phyloP scores from a whole-genome alignment of 2,888 invertebrate genomes.

The Thecocarcelia acutangulata region DNA sequence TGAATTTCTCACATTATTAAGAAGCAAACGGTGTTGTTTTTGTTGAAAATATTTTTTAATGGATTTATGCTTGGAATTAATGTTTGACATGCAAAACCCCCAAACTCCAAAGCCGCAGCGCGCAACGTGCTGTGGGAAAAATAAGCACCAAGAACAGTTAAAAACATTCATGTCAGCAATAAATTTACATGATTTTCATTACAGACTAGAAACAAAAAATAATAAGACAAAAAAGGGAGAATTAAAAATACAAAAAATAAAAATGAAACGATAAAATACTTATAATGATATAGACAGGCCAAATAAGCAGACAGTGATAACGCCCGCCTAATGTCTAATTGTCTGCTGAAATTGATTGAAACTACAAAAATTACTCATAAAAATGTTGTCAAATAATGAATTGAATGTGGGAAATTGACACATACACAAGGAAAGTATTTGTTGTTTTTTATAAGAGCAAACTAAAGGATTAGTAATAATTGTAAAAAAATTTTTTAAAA shows the following conservation, averaged over 20 bases:
- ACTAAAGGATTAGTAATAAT: too few relatives aligned
- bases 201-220: neutral
- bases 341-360: conserved; percentile 15
- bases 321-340: conserved; percentile 9
- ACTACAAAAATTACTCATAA: conserved; percentile 30
- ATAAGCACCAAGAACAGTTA: neutral
- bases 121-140: conserved; percentile 49
- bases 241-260: conserved; percentile 11
- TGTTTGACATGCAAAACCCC: conserved; percentile 77
- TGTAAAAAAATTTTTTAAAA: too few relatives aligned
- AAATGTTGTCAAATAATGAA: conserved; percentile 57
- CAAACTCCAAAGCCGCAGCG: conserved; percentile 54
- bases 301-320: conserved; percentile 18
- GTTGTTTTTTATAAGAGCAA: too few relatives aligned
- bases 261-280: conserved; percentile 25
- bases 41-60: conserved; percentile 44
- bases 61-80: conserved; percentile 75
- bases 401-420: conserved; percentile 54
- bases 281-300: conserved; percentile 28
- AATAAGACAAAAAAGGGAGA: conserved; percentile 1
- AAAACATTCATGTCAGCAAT: conserved; percentile 14
- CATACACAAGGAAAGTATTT: conserved; percentile 1
- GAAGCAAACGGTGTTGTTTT: conserved; percentile 28
- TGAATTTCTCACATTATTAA: conserved; percentile 78
- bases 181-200: conserved; percentile 38